Conservation (phyloP, 2,888 invertebrate species). For the Xylota sylvarum region DNA sequence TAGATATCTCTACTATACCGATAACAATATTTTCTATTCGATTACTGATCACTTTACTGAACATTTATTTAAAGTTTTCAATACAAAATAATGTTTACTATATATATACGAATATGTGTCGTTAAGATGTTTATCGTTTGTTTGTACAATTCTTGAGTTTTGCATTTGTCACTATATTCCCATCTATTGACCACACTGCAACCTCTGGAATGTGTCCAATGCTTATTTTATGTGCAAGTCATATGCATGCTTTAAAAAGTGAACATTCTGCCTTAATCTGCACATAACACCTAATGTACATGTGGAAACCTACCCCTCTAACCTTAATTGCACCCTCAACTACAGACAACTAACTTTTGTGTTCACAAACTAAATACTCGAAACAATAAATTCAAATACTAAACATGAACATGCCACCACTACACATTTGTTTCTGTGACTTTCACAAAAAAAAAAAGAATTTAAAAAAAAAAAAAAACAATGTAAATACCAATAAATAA, state of each 20-base stretch:
- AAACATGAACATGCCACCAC: slow-evolving; percentile 51
- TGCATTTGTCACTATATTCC: slow-evolving; percentile 15
- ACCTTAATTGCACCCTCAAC: slow-evolving; percentile 29
- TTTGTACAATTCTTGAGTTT: slow-evolving; percentile 10
- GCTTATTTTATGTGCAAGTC: slow-evolving; percentile 59
- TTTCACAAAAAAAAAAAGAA: slow-evolving; percentile 68
- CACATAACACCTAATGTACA: slow-evolving; percentile 7
- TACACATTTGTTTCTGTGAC: slow-evolving; percentile 53
- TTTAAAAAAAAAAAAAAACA: slow-evolving; percentile 64
- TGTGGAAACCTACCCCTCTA: not conserved
- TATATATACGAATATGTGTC: not conserved
- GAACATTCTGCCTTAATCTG: slow-evolving; percentile 51
- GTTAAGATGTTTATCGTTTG: not conserved
- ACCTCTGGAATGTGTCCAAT: slow-evolving; percentile 41
- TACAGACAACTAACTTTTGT: slow-evolving; percentile 28
- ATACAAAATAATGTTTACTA: too few relatives aligned
- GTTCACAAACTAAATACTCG: slow-evolving; percentile 38
- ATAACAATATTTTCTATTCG: too few relatives aligned
- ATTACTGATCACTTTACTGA: too few relatives aligned
- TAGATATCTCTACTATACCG: too few relatives aligned
- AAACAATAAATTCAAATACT: slow-evolving; percentile 49
- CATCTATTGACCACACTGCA: slow-evolving; percentile 35
- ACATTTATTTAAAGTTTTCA: too few relatives aligned
- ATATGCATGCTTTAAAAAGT: slow-evolving; percentile 45
- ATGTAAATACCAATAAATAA: slow-evolving; percentile 62